Evolutionary conservation across 2,797 vertebrate species (phyloP), one percentile per base, ranked within the genome.

Genomic region (Atherinosoma microstoma): DNA sequence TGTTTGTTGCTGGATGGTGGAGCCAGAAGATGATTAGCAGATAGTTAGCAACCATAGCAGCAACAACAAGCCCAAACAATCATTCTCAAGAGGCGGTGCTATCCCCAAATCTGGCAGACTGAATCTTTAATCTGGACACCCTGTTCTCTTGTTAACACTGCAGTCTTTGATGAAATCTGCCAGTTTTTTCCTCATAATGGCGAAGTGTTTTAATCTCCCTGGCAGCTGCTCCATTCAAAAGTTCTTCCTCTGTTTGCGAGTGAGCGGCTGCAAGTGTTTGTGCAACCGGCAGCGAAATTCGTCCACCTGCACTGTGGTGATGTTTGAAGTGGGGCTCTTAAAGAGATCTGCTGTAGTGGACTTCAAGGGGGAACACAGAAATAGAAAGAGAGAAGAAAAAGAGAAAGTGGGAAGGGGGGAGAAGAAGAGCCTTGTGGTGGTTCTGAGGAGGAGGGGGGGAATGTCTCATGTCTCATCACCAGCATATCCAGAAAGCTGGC

Each of bases 151-250:
- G 85, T 93, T 89, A 93, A 91, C 90, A 90, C 92, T 84, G 85
- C 73, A 61, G 78, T 88, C 90, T 94, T 93, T 93, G 91, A 94
- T 92, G 85, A 89, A 89, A 90, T 82, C 87, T 84, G 86, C 87
- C 86, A 87, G 87, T 83, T 84, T 91, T 82, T 77, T 9, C n/a
- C 80, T 88, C 76, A 91, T 89, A 92, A 91, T 90, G 85, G 89
- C 89, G 89, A 92, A 82, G 74, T 84, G 89, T 79, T 87, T 89
- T 94, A 94, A 94, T 94, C 92, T 94, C 87, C 76, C 70, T 76
- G 90, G 92, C 94, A 95, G 94, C 94, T 95, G 94, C 84, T 90
- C 90, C 84, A 93, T 94, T 94, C 91, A 93, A 67, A 64, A 80
- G 83, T 81, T 71, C 70, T 77, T 79, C 85, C 76, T 84, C 84